phyloP scores from a whole-genome alignment of 2,888 invertebrate genomes.

The Liposcelis brunnea region DNA sequence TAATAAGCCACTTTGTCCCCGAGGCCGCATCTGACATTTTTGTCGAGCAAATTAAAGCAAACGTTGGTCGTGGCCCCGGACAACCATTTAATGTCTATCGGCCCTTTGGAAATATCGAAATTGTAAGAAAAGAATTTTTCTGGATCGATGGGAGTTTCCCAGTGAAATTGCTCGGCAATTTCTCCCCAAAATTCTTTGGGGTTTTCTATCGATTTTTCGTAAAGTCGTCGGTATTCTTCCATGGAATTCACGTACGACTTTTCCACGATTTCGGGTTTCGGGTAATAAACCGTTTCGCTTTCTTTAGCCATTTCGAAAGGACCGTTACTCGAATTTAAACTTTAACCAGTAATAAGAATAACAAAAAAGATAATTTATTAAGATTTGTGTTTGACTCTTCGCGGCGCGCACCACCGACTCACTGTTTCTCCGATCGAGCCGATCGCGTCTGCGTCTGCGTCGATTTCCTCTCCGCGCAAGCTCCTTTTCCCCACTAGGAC shows the following conservation, averaged over 20 bases:
- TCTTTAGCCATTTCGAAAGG: not conserved
- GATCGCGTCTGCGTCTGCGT: too few relatives aligned
- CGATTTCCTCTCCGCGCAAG: too few relatives aligned
- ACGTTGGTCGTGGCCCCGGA: conserved; percentile 89
- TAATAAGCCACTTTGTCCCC: conserved; percentile 87
- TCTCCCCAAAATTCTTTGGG: conserved; percentile 88
- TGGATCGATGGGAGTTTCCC: conserved; percentile 61
- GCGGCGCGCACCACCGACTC: too few relatives aligned
- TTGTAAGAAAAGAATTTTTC: conserved; percentile 76
- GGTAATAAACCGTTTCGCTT: conserved; percentile 32
- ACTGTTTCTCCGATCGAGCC: too few relatives aligned
- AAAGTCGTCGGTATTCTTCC: conserved; percentile 64
- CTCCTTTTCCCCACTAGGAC: too few relatives aligned
- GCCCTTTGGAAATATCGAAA: conserved; percentile 76
- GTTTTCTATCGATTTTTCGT: conserved; percentile 69
- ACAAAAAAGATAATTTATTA: too few relatives aligned
- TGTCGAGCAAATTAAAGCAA: conserved; percentile 87
- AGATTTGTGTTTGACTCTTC: too few relatives aligned
- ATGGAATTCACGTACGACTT: conserved; percentile 49
- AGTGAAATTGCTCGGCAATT: conserved; percentile 84
- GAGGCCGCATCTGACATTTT: conserved; percentile 71
- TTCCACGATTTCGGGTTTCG: conserved; percentile 35
- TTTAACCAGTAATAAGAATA: too few relatives aligned
- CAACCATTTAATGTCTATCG: conserved; percentile 86
- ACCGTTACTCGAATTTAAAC: not conserved